Conservation (phyloP, 53 echinoderm and acorn worm species). For the Zoroaster sp. region DNA sequence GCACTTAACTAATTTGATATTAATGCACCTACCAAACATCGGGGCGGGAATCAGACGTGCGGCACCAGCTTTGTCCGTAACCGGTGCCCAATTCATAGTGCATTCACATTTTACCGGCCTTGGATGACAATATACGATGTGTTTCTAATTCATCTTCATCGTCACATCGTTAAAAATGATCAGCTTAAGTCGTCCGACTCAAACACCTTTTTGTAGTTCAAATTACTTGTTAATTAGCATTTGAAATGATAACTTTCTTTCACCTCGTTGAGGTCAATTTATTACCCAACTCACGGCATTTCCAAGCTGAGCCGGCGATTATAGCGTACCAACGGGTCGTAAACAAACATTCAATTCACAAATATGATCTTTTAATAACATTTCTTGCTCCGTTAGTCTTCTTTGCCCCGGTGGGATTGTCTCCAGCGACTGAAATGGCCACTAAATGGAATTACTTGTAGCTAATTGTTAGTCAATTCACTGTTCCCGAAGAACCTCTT, state of each 20-base stretch:
- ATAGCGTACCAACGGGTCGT: not conserved
- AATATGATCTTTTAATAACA: constrained; percentile 3
- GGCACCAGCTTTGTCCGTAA: constrained; percentile 16
- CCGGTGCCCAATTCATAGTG: not conserved
- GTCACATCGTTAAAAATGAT: not conserved
- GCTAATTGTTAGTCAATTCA: constrained; percentile 31
- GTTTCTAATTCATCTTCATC: not conserved
- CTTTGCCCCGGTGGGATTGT: constrained; percentile 1
- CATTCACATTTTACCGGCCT: not conserved
- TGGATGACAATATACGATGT: not conserved
- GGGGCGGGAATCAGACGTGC: constrained; percentile 24
- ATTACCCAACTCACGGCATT: not conserved
- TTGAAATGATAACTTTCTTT: not conserved
- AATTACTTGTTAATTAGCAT: not conserved
- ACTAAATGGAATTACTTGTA: constrained; percentile 38
- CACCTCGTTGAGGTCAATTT: not conserved
- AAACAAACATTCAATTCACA: not conserved
- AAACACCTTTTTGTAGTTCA: not conserved
- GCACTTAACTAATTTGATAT: constrained; percentile 60
- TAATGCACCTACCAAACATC: constrained; percentile 38
- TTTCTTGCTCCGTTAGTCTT: constrained; percentile 4
- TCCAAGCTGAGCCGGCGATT: not conserved
- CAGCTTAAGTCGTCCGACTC: not conserved
- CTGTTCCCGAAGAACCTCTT: not conserved
- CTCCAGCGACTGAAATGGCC: constrained; percentile 14